Evolutionary conservation across 2,113 vertebrate species (phyloP), one percentile per base, ranked within the genome.

Genomic region (Neolamprologus longior): DNA sequence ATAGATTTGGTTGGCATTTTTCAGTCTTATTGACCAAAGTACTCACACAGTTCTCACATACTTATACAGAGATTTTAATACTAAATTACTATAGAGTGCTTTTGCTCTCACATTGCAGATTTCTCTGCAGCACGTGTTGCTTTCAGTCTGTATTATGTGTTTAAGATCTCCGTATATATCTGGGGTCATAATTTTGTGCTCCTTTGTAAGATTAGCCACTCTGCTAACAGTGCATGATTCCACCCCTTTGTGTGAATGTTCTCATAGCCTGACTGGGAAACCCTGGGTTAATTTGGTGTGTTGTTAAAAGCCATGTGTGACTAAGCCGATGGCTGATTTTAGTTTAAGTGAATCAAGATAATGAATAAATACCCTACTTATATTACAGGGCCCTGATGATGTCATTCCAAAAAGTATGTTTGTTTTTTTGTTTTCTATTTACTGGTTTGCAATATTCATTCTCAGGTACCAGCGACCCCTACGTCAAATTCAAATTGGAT

Each of bases 401-500:
- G 71, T 76, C 24, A 50, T 47, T 50, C 12, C 21, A 54, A 9
- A 84, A 42, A 11, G 2, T 3, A 35, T 2, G 17, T n/a, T 45
- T 17, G 1, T 45, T 45, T 54, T 21, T 21, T 24, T 24, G 24
- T 26, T 58, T 8, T 40, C 37, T 19, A 11, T 58, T 55, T 3
- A 24, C 4, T 73, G 11, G 7, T 54, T 40, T 53, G 9, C 13
- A 24, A 7, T 61, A 9, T 47, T 78, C 17, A 71, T 91, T 84
- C 78, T 26, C 92, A 99, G 99, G 99, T 86, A 99, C 99, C n/a
- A 99, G 98, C 50, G 99, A 99, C 85, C 99, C 98, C 0, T 99
- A 99, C 4, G 98, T 99, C 82, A 99, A 99, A 87, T 98, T 99
- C 89, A 99, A 99, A 92, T 87, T 99, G 83, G 98, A 98, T 3